These are phyloP conservation scores for Sinocyclocheilus maitianheensis DNA, from an alignment of 2,113 vertebrate species.

Conservation along the genomic window DNA sequence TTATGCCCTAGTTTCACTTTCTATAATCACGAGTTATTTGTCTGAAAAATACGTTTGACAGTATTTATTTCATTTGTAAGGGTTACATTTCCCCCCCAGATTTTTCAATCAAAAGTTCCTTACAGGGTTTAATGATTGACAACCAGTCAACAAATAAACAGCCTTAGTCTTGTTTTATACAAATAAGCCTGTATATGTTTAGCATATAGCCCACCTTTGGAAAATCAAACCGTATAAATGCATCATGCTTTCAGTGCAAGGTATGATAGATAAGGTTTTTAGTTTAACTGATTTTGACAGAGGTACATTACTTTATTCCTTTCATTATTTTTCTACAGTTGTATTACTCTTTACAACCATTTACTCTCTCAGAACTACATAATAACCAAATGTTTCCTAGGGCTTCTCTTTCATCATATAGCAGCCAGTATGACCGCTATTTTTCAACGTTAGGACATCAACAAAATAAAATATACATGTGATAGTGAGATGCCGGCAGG, in stretches of 20 bases:
- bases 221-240: background rate
- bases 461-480: conserved; percentile 63
- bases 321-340: conserved; percentile 12
- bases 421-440: conserved; percentile 53
- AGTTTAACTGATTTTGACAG: conserved; percentile 22
- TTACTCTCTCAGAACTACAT: conserved; percentile 9
- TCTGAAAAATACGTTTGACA: background rate
- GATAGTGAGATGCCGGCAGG: conserved; percentile 60
- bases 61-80: background rate
- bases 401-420: conserved; percentile 44
- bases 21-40: background rate
- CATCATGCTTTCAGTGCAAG: background rate
- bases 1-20: background rate
- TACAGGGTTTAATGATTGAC: background rate
- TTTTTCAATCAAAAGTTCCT: background rate
- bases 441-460: conserved; percentile 58
- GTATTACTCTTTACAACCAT: conserved; percentile 16
- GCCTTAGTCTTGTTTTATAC: background rate
- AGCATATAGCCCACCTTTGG: background rate
- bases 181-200: background rate
- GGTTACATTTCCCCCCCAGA: background rate
- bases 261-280: background rate
- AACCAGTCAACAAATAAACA: background rate
- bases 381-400: conserved; percentile 45
- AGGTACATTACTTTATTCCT: conserved; percentile 22